Evolutionary conservation across 2,888 invertebrate species (phyloP).

Genomic region (Orthosia gothica): DNA sequence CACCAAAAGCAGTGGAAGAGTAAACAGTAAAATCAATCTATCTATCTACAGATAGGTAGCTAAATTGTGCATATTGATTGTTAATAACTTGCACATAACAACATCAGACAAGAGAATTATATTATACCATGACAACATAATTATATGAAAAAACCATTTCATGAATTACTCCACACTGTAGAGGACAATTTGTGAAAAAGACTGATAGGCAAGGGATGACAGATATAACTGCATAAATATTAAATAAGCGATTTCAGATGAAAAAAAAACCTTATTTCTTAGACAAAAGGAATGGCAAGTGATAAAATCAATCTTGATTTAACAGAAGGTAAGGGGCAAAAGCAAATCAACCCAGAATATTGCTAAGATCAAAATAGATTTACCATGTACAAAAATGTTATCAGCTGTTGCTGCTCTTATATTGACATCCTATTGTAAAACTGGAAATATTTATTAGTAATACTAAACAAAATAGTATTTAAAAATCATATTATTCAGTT

Average conservation of each 20-base stretch:
- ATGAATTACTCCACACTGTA: background rate
- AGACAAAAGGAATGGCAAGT: conserved; percentile 10
- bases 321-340: background rate
- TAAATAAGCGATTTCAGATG: background rate
- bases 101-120: background rate
- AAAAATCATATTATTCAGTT: background rate
- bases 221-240: background rate
- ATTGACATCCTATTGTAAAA: background rate
- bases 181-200: background rate
- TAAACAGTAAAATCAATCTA: background rate
- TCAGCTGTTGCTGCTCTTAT: conserved; percentile 4
- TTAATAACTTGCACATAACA: background rate
- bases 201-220: background rate
- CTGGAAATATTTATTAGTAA: background rate
- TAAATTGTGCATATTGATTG: background rate
- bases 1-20: background rate
- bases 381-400: background rate
- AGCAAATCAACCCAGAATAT: background rate
- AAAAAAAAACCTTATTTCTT: too few species aligned
- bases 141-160: background rate
- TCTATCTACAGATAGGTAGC: too few species aligned
- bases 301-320: background rate
- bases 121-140: background rate
- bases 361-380: background rate
- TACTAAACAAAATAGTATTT: background rate